Evolutionary conservation across 2,797 vertebrate genomes (phyloP).

Genomic region (Esox masquinongy): DNA sequence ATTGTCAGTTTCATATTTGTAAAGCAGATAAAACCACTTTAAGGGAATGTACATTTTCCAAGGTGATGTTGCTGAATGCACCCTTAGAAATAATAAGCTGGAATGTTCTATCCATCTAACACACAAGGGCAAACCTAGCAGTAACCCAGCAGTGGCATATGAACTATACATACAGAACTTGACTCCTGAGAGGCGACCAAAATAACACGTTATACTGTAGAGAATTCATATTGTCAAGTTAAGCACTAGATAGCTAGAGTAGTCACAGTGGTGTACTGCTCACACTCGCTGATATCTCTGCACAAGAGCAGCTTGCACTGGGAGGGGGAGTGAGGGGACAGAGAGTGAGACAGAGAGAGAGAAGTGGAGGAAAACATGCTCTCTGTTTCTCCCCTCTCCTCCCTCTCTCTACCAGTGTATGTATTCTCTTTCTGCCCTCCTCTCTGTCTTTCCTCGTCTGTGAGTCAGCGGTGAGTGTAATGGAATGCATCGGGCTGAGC

Average conservation of each 20-base stretch:
- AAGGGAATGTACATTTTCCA: not conserved
- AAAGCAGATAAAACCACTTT: not conserved
- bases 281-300: constrained; percentile 55
- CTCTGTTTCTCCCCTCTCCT: constrained; percentile 23
- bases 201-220: constrained; percentile 40
- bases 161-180: constrained; percentile 27
- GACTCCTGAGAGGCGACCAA: constrained; percentile 41
- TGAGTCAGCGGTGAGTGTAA: constrained; percentile 66
- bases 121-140: constrained; percentile 21
- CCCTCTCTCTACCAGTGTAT: constrained; percentile 15
- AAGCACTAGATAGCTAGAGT: not conserved
- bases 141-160: constrained; percentile 22
- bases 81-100: constrained; percentile 18
- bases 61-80: constrained; percentile 44
- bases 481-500: constrained; percentile 58
- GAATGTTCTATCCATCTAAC: constrained; percentile 31
- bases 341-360: constrained; percentile 34
- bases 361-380: constrained; percentile 27
- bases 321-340: constrained; percentile 23
- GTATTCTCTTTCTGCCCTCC: constrained; percentile 3
- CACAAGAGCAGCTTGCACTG: constrained; percentile 45
- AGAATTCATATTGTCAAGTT: constrained; percentile 52
- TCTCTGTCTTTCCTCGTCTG: constrained; percentile 26
- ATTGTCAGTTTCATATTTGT: no score
- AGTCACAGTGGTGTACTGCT: constrained; percentile 20